phyloP scores from a whole-genome alignment of 2,797 vertebrate species.

The Coilia nasus region DNA sequence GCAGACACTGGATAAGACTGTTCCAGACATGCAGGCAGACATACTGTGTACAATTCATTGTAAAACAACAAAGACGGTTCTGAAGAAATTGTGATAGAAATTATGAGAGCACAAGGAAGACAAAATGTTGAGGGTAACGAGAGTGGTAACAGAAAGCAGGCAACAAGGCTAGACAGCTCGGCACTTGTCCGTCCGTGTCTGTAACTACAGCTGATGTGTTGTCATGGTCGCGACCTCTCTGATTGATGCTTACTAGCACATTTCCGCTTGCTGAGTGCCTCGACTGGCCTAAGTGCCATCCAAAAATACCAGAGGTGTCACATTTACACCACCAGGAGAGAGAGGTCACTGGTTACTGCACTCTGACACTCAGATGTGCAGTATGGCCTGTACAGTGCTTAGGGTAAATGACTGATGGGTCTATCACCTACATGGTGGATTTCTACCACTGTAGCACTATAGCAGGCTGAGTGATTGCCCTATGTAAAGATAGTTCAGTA shows the following conservation, averaged over 20 bases:
- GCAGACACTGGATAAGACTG: neutral
- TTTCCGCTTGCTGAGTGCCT: conserved; percentile 5
- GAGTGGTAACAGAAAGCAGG: neutral
- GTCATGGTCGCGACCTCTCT: neutral
- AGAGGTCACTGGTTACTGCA: neutral
- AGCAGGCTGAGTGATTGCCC: neutral
- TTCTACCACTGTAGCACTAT: too few species aligned
- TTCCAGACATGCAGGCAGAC: neutral
- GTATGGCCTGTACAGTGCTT: neutral
- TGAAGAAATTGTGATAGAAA: too few species aligned
- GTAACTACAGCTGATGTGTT: neutral
- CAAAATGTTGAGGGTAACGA: neutral
- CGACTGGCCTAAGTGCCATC: neutral
- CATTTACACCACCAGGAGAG: neutral
- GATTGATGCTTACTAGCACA: neutral
- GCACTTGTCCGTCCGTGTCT: neutral
- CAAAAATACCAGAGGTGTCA: conserved; percentile 12
- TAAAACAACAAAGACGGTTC: neutral
- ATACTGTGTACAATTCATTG: too few species aligned
- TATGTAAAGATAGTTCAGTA: neutral
- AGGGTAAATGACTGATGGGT: neutral
- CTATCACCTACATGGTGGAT: neutral
- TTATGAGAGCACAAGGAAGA: neutral
- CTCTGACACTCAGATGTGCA: neutral
- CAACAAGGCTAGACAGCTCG: neutral